Base-by-base conservation (phyloP, 2,888 invertebrate genomes). In the Limnephilus auricula region DNA sequence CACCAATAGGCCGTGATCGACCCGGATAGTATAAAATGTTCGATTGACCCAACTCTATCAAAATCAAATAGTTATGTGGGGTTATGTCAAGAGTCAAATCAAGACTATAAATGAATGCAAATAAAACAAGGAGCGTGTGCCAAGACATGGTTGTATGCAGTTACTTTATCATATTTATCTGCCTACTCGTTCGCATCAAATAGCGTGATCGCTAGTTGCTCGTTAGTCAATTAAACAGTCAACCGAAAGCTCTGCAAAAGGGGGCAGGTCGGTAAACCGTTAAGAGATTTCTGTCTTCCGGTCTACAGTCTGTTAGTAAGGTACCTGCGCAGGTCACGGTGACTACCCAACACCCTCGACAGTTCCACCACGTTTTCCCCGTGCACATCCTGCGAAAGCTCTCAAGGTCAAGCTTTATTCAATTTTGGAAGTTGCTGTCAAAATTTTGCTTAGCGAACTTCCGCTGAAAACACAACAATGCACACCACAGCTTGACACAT, bases 231-330 rank as follows among this genome's bases (percentile, higher is more conserved):
- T 65, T 65, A n/a, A 25, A 65, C 65, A 25, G 65, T 9, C 65
- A 65, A 65, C 65, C 65, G 15, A 45, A 83, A 90, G 83, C 50
- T 83, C 18, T 30, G 90, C 65, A 84, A 90, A 65, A 79, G 31
- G 45, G 50, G 78, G 78, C 90, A 90, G n/a, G 90, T 32, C 90
- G 80, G 45, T 65, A 86, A 87, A 89, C 91, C 90, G 90, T 90
- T 92, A 50, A 88, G 90, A 88, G 92, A 92, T 92, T 91, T 90
- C 18, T 65, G 85, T 65, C 65, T 90, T 90, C 92, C 90, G 89
- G 90, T 84, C 31, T 40, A n/a, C 37, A 12, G 85, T 31, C 78
- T 37, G 89, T 40, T 79, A 30, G 84, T 84, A 2, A 37, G 40
- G 78, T 82, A 37, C 65, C 65, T n/a, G 25, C 78, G 32, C 87